Evolutionary conservation across 2,797 vertebrate species (phyloP), one percentile per base, ranked within the genome.

Genomic region (Sebastes miniatus): DNA sequence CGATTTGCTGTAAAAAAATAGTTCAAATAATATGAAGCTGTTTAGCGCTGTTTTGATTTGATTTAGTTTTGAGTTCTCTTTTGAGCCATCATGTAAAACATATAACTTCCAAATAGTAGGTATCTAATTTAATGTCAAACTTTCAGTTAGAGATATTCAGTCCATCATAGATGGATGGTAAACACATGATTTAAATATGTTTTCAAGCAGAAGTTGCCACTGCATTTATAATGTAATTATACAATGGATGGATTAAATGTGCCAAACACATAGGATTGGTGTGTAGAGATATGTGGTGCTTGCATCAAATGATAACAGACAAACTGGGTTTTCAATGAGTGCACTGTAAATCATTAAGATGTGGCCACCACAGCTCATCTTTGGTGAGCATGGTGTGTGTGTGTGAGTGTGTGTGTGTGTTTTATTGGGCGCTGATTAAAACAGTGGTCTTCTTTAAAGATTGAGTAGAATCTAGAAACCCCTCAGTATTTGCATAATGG

Each of bases 401-500:
- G 73, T 80, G 58, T 6, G 18, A n/a, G 58, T 6, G 18, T 25
- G 58, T 68, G 73, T 29, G 32, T 54, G 54, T 73, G 10, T 54
- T 18, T 43, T 32, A 22, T 12, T 36, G 14, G 8, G 1, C 1
- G 0, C 8, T 50, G 39, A 36, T 31, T 58, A 59, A n/a, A 69
- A 29, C 22, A 39, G 25, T 25, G 29, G 31, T 68, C 56, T 52
- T 64, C 54, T 83, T 83, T 70, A 74, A 87, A 80, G 66, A 79
- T 34, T 78, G 36, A 81, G 13, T 50, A 47, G 56, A 81, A 75
- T 3, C 69, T 27, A 54, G 29, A 83, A 85, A 77, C 25, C 56
- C 50, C 31, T 24, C 27, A 31, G 59, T 61, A 73, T 78, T 71
- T 87, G 79, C 83, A 85, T 92, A 89, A 92, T 89, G 77, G 57